Conservation (phyloP, 2,797 vertebrate species). For the Thaleichthys pacificus region DNA sequence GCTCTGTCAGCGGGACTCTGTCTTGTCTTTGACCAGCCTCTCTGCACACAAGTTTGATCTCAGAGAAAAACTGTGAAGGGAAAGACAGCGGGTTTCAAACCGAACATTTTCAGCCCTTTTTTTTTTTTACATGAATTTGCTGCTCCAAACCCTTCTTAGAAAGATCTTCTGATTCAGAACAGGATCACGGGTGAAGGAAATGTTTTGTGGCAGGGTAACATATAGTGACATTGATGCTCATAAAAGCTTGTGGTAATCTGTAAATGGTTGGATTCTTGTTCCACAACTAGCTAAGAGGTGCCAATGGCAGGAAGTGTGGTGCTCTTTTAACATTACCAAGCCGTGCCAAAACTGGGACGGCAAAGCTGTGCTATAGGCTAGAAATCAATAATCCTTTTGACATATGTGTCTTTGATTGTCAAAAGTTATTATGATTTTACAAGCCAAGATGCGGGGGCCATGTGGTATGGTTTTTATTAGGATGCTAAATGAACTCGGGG, state of each 20-base stretch:
- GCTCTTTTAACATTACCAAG: constrained; percentile 12
- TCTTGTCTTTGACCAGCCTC: constrained; percentile 25
- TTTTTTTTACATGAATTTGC: too few species aligned
- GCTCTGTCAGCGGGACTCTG: constrained; percentile 23
- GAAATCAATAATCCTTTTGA: constrained; percentile 56
- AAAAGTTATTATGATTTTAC: constrained; percentile 61
- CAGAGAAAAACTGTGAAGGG: not conserved
- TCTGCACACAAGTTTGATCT: not conserved
- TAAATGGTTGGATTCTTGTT: constrained; percentile 44
- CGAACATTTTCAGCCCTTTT: not conserved
- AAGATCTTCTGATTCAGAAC: constrained; percentile 24
- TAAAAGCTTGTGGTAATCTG: constrained; percentile 48
- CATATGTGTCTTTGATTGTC: constrained; percentile 65
- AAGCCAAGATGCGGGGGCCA: constrained; percentile 60
- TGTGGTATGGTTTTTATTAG: constrained; percentile 69
- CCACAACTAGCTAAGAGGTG: constrained; percentile 42
- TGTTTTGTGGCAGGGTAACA: constrained; percentile 47
- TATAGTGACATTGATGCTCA: constrained; percentile 43
- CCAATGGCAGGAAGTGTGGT: constrained; percentile 38
- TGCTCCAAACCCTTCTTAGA: too few species aligned
- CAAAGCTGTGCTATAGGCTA: constrained; percentile 27
- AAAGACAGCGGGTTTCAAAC: not conserved
- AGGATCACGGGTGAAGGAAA: constrained; percentile 18
- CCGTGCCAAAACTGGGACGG: constrained; percentile 48
- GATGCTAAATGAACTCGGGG: constrained; percentile 61